Evolutionary conservation across 92 coral and sea anemone genomes (phyloP).

Genomic region (Siderastrea siderea): DNA sequence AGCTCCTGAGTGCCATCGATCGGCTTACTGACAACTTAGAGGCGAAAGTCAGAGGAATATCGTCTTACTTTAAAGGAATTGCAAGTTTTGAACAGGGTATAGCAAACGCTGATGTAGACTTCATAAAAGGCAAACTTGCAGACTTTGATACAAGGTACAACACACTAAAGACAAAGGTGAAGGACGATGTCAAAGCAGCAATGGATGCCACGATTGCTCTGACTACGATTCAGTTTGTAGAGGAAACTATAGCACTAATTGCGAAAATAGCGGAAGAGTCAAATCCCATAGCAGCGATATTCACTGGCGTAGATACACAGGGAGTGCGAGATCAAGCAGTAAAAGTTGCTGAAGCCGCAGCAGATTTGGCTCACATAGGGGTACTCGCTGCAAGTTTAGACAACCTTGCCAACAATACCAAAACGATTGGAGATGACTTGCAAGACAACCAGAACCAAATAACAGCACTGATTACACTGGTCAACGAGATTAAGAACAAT

Average conservation of each 20-base stretch:
- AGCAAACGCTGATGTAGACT: slow-evolving; percentile 61
- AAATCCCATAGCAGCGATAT: slow-evolving; percentile 64
- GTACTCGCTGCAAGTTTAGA: slow-evolving; percentile 24
- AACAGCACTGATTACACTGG: slow-evolving; percentile 11
- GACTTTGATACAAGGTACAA: slow-evolving; percentile 6
- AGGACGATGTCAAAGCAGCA: slow-evolving; percentile 9
- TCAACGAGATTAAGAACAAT: slow-evolving; percentile 33
- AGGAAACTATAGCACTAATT: slow-evolving; percentile 27
- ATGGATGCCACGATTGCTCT: slow-evolving; percentile 21
- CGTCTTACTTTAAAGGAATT: slow-evolving; percentile 54
- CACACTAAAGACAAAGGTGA: slow-evolving; percentile 24
- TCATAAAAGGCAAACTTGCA: slow-evolving; percentile 40
- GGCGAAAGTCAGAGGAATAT: slow-evolving; percentile 51
- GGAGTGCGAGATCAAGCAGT: slow-evolving; percentile 57
- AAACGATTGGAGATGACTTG: slow-evolving; percentile 27
- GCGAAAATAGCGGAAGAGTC: slow-evolving; percentile 37
- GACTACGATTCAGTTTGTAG: slow-evolving; percentile 17
- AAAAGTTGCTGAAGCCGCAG: slow-evolving; percentile 48
- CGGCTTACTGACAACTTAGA: slow-evolving; percentile 46
- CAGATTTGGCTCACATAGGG: slow-evolving; percentile 21
- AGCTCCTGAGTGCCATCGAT: slow-evolving; percentile 50
- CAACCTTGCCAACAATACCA: slow-evolving; percentile 26
- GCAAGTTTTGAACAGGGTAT: slow-evolving; percentile 70
- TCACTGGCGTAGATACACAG: slow-evolving; percentile 48
- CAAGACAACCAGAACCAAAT: slow-evolving; percentile 58